Conservation (phyloP, 1,140 invertebrate genomes). For the Procambarus virginalis region DNA sequence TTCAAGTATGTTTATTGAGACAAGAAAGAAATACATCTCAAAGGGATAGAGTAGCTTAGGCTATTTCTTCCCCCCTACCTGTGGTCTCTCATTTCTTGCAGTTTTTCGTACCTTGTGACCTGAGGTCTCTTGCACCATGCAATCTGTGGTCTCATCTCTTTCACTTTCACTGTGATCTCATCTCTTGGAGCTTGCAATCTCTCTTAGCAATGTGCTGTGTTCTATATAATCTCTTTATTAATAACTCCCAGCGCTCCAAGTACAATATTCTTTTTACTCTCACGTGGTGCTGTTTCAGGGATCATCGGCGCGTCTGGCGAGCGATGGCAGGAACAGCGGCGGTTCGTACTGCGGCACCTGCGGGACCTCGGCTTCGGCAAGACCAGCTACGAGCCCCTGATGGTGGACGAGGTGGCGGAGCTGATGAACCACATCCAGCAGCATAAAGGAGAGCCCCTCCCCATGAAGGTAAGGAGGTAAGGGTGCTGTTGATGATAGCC, state of each 20-base stretch:
- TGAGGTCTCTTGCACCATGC: no score
- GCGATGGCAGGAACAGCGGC: conserved; percentile 38
- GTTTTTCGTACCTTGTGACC: no score
- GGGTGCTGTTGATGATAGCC: no score
- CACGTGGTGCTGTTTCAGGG: not conserved
- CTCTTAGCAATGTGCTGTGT: not conserved
- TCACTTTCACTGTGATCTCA: no score
- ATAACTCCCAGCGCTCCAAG: not conserved
- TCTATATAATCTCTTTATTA: not conserved
- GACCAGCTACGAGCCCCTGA: conserved; percentile 82
- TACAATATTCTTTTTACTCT: no score
- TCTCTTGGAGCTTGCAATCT: no score
- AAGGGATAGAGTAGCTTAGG: no score
- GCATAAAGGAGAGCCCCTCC: not conserved
- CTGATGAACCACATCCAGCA: conserved; percentile 72
- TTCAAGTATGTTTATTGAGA: no score
- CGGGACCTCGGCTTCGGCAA: conserved; percentile 82
- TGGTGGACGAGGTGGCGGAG: conserved; percentile 81
- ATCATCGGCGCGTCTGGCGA: not conserved
- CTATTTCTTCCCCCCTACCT: no score
- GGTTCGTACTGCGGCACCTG: conserved; percentile 54
- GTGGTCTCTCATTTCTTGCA: no score
- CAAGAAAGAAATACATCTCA: no score
- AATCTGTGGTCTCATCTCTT: no score
- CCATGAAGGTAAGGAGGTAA: conserved; percentile 10